Base-by-base conservation (phyloP, 1,140 invertebrate genomes). In the Meloidogyne floridensis region DNA sequence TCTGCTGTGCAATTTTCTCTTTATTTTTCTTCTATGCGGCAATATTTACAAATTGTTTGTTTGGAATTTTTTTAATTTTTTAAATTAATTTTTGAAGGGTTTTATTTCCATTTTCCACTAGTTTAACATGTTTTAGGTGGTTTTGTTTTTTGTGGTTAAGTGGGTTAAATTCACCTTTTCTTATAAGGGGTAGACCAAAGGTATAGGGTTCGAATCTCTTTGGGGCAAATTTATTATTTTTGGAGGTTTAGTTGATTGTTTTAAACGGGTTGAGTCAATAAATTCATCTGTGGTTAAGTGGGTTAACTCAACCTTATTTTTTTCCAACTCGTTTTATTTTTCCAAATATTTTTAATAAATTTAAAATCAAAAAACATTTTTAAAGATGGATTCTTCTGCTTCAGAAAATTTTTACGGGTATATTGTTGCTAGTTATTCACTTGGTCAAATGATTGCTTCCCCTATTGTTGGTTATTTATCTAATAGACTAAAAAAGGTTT, bases 21-120 rank as follows among this genome's bases (percentile, higher is more conserved):
- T 53, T 85, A 81, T 72, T 85, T 85, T 71, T 69, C 70, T 72
- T 76, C 79, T 15, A 72, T 85, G 73, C 91, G 91, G 90, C 91
- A 91, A 5, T 91, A 89, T 83, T 84, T 91, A 7, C 84, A 88
- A 85, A 84, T 90, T 80, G 91, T 91, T 86, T 82, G 86, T 86
- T 47, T 70, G 8, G 2, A 13, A 20, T 53, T 42, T 5, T 11
- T 56, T 59, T 32, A 51, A 15, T 20, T 69, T 75, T 80, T 2
- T 20, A n/a, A n/a, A 11, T 77, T 80, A n/a, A 42, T 42, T 79
- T 79, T 72, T 71, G 20, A 54, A 54, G 8, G 53, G 10, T 54
- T 42, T 65, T 54, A 47, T 6, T 47, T 8, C 4, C 47, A 47
- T 47, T 6, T 47, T 47, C 32, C 32, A 32, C 32, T 32, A 32